phyloP scores from a whole-genome alignment of 2,888 invertebrate species.

The Catocala fraxini region DNA sequence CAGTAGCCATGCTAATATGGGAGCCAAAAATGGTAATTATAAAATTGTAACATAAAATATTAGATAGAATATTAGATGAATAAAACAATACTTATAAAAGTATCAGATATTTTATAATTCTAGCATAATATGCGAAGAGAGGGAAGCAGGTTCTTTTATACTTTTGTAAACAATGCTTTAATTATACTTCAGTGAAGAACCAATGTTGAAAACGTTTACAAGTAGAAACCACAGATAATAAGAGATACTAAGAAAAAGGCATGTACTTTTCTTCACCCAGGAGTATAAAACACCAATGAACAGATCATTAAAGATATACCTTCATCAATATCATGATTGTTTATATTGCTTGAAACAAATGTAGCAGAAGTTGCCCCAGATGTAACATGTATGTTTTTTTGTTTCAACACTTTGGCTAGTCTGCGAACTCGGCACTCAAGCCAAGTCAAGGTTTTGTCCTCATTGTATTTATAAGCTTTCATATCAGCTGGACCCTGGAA shows the following conservation, averaged over 20 bases:
- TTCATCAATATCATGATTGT: slow-evolving; percentile 86
- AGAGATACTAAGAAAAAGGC: not conserved
- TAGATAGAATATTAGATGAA: no score
- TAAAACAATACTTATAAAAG: no score
- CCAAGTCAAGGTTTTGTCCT: slow-evolving; percentile 92
- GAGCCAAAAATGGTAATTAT: no score
- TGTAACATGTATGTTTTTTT: slow-evolving; percentile 92
- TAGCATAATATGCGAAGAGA: no score
- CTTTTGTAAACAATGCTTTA: no score
- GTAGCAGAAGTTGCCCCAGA: slow-evolving; percentile 92
- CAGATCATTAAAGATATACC: slow-evolving; percentile 62
- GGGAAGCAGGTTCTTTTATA: no score
- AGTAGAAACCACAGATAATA: not conserved
- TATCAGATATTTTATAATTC: no score
- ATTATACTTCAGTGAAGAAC: no score
- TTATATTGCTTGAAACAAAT: slow-evolving; percentile 90
- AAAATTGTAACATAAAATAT: no score
- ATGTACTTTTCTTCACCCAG: not conserved
- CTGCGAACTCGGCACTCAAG: slow-evolving; percentile 90
- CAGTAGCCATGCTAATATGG: no score
- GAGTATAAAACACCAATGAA: not conserved
- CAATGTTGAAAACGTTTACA: no score
- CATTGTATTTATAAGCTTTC: slow-evolving; percentile 94
- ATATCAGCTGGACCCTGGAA: slow-evolving; percentile 89
- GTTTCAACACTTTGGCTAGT: slow-evolving; percentile 89